Evolutionary conservation across 2,797 vertebrate species (phyloP).

Genomic region (Rachycentron canadum): DNA sequence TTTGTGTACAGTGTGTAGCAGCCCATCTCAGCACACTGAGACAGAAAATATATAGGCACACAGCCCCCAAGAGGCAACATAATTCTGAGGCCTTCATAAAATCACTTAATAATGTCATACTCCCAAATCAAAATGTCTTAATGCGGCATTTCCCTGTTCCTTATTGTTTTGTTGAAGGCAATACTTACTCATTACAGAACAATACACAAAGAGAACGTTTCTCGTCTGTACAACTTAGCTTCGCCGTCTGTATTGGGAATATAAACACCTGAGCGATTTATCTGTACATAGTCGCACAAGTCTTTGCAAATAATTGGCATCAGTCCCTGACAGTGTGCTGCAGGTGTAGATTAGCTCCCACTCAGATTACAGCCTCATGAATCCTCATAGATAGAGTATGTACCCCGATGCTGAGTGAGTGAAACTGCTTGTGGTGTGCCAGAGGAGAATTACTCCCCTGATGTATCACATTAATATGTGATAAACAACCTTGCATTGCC

Average conservation of each 20-base stretch:
- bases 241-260: slow-evolving; percentile 51
- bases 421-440: slow-evolving; percentile 78
- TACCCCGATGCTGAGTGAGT: slow-evolving; percentile 70
- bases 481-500: slow-evolving; percentile 87
- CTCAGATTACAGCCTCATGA: slow-evolving; percentile 81
- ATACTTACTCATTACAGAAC: slow-evolving; percentile 34
- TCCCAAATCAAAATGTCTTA: slow-evolving; percentile 36
- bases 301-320: slow-evolving; percentile 68
- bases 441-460: slow-evolving; percentile 85
- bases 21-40: slow-evolving; percentile 18
- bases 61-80: slow-evolving; percentile 27
- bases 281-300: slow-evolving; percentile 54
- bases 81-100: slow-evolving; percentile 18
- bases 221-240: slow-evolving; percentile 40
- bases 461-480: slow-evolving; percentile 89
- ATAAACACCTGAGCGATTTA: slow-evolving; percentile 68
- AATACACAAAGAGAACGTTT: slow-evolving; percentile 43
- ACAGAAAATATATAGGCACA: slow-evolving; percentile 11
- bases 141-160: slow-evolving; percentile 10
- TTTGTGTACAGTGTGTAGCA: slow-evolving; percentile 26
- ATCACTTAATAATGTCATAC: slow-evolving; percentile 17
- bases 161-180: slow-evolving; percentile 26
- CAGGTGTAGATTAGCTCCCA: slow-evolving; percentile 79
- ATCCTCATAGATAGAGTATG: slow-evolving; percentile 81
- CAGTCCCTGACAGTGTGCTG: slow-evolving; percentile 67